These are phyloP conservation scores for Heptranchias perlo DNA, from an alignment of 2,113 vertebrate species.

Conservation along the genomic window DNA sequence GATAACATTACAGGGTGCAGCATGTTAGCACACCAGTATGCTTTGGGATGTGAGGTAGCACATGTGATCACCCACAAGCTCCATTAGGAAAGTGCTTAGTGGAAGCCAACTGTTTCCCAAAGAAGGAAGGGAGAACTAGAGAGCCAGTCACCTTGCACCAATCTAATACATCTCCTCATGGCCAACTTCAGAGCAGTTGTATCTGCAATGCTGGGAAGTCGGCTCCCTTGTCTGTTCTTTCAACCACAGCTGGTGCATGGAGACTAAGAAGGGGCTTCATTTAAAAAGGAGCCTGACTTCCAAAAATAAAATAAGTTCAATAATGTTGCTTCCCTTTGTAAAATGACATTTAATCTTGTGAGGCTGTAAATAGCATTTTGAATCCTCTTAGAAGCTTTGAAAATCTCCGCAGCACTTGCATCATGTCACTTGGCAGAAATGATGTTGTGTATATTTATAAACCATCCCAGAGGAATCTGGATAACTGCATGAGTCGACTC, in stretches of 20 bases:
- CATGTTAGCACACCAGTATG: neutral
- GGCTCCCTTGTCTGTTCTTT: too few relatives aligned
- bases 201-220: too few relatives aligned
- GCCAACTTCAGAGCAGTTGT: too few relatives aligned
- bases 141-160: too few relatives aligned
- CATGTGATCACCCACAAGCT: neutral
- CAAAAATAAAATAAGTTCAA: neutral
- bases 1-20: neutral
- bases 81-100: neutral
- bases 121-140: too few relatives aligned
- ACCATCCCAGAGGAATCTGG: neutral
- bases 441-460: neutral
- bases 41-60: neutral
- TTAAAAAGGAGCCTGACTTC: neutral
- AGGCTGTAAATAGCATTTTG: neutral
- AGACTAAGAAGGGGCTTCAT: neutral
- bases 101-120: too few relatives aligned
- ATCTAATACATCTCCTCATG: too few relatives aligned
- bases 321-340: neutral
- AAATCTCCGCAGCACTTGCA: neutral
- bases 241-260: too few relatives aligned
- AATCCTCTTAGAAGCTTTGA: constrained; percentile 9
- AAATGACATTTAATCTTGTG: neutral
- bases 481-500: neutral
- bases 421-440: neutral